Conservation (phyloP, 2,797 vertebrate genomes). For the Rhinatrema bivittatum region DNA sequence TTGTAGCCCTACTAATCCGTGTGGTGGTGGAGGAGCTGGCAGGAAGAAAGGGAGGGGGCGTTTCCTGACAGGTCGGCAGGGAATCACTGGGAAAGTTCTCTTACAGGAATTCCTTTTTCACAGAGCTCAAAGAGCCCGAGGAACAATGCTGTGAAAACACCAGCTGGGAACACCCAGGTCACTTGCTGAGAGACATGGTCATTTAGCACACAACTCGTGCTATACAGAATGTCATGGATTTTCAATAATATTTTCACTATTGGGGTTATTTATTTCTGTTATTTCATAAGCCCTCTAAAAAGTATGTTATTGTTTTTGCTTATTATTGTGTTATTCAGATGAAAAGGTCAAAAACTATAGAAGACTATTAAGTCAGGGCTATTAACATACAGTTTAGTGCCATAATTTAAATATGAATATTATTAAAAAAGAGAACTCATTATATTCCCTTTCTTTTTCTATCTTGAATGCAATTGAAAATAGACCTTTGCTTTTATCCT, state of each 20-base stretch:
- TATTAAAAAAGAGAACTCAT: no score
- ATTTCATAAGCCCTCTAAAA: no score
- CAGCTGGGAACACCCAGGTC: constrained; percentile 31
- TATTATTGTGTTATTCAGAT: no score
- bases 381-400: no score
- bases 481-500: no score
- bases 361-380: no score
- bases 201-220: background rate
- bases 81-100: constrained; percentile 37
- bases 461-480: no score
- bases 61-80: constrained; percentile 35
- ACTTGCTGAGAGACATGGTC: background rate
- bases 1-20: constrained; percentile 9
- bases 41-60: constrained; percentile 30
- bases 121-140: constrained; percentile 12
- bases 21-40: constrained; percentile 9
- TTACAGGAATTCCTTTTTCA: constrained; percentile 38
- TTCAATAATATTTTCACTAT: background rate
- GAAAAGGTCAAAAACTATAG: no score
- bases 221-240: constrained; percentile 4
- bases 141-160: constrained; percentile 52
- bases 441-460: no score
- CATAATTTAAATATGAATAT: no score
- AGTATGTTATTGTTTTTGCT: no score
- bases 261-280: rapidly evolving